These are phyloP conservation scores for Phodopus roborovskii DNA, from an alignment of 2,113 vertebrate genomes.

Conservation along the genomic window DNA sequence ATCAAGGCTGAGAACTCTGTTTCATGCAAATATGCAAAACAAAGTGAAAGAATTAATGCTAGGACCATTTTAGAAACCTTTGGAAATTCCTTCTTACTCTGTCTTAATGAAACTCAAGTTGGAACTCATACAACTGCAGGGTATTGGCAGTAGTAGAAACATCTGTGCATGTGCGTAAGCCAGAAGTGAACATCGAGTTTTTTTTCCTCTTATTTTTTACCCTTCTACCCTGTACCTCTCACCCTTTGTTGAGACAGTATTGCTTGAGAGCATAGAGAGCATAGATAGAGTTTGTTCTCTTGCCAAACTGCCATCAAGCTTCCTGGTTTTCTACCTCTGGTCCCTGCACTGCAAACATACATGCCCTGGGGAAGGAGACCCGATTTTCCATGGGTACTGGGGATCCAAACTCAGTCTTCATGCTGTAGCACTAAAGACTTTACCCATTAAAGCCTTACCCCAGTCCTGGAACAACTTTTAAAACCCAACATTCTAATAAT, in stretches of 20 bases:
- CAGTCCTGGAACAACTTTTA: background rate
- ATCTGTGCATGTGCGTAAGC: background rate
- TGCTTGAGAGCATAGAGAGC: background rate
- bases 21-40: background rate
- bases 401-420: background rate
- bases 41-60: background rate
- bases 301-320: too few species aligned
- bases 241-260: background rate
- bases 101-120: background rate
- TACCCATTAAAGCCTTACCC: background rate
- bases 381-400: background rate
- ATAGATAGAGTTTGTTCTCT: background rate
- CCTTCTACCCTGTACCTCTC: background rate
- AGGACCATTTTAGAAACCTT: background rate
- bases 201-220: background rate
- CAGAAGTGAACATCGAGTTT: background rate
- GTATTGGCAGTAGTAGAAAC: background rate
- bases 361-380: background rate
- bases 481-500: background rate
- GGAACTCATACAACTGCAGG: background rate
- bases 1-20: too few species aligned
- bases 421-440: background rate
- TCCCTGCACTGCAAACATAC: background rate
- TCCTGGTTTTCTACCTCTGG: background rate
- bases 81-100: background rate